phyloP scores from a whole-genome alignment of 1,140 invertebrate species.

The Drosophila tsacasi region DNA sequence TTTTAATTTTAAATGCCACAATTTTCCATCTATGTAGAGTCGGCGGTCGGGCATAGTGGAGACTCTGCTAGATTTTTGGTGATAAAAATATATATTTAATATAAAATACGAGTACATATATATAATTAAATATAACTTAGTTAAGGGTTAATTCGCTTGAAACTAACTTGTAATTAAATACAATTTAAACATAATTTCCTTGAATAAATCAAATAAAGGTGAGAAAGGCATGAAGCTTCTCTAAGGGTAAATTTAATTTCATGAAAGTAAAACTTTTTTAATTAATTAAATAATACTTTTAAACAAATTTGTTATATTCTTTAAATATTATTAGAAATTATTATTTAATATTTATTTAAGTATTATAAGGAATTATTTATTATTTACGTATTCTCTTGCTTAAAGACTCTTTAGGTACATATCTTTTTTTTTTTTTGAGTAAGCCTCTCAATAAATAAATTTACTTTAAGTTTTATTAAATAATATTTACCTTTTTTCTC shows the following conservation, averaged over 20 bases:
- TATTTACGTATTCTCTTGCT: neutral
- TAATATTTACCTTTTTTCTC: neutral
- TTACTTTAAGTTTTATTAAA: neutral
- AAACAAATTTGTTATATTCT: neutral
- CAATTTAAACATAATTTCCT: neutral
- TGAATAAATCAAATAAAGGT: neutral
- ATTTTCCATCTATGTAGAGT: slow-evolving; percentile 75
- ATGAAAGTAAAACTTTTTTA: neutral
- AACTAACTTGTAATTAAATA: neutral
- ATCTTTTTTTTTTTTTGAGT: neutral
- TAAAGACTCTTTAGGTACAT: neutral
- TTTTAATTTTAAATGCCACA: slow-evolving; percentile 83
- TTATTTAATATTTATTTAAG: neutral
- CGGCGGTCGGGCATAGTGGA: slow-evolving; percentile 37
- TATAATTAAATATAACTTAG: neutral
- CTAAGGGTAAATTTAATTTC: neutral
- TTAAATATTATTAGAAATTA: neutral
- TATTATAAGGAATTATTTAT: neutral
- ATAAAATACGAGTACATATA: neutral
- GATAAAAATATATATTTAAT: neutral
- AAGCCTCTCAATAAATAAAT: neutral
- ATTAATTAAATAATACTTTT: neutral
- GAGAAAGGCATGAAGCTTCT: neutral
- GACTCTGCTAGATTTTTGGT: neutral
- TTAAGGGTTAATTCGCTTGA: no score